These are phyloP conservation scores for Zeuzera pyrina DNA, from an alignment of 2,888 invertebrate genomes.

Conservation along the genomic window DNA sequence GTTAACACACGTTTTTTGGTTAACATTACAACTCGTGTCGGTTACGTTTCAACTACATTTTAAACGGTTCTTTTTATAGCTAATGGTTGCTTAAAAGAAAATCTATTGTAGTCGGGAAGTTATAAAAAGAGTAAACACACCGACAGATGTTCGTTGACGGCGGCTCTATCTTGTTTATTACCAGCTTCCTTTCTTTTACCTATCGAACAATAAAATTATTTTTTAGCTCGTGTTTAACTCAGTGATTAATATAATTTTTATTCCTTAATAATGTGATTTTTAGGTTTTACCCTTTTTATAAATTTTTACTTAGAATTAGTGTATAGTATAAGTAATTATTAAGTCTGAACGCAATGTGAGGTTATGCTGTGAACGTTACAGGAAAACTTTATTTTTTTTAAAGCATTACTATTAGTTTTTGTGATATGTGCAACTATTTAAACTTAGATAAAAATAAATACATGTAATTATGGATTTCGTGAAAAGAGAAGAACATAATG, in stretches of 20 bases:
- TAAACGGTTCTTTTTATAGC: too few species aligned
- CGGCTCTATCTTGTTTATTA: constrained; percentile 38
- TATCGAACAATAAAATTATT: constrained; percentile 27
- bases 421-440: not conserved
- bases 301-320: constrained; percentile 19
- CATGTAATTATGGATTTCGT: constrained; percentile 52
- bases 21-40: too few species aligned
- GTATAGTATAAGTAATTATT: constrained; percentile 23
- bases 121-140: too few species aligned
- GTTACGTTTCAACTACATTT: too few species aligned
- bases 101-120: too few species aligned
- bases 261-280: too few species aligned
- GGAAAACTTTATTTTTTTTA: constrained; percentile 20
- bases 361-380: constrained; percentile 42
- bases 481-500: constrained; percentile 53
- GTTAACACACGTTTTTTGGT: too few species aligned
- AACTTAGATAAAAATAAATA: not conserved
- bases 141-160: constrained; percentile 55
- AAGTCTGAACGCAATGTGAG: constrained; percentile 29
- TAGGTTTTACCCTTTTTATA: too few species aligned
- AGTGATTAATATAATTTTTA: too few species aligned
- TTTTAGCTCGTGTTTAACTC: too few species aligned
- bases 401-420: constrained; percentile 12
- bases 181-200: constrained; percentile 51
- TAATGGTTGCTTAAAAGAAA: too few species aligned